Conservation (phyloP, 23 tunicate species). For the Styela clava region DNA sequence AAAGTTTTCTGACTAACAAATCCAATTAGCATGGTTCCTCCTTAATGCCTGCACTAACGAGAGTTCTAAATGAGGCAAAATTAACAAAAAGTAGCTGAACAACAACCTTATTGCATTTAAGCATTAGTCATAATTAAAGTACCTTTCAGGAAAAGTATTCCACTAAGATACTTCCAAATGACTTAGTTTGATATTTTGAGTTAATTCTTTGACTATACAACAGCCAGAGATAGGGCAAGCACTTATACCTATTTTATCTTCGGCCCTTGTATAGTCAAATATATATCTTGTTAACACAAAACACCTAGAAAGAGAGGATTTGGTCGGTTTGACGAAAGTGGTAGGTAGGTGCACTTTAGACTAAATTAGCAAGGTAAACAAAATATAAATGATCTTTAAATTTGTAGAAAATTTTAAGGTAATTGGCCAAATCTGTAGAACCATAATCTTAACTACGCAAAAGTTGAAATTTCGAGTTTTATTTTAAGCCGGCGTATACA, state of each 20-base stretch:
- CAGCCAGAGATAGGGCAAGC: too few species aligned
- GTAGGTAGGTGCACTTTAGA: background rate
- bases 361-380: background rate
- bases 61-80: background rate
- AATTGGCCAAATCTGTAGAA: background rate
- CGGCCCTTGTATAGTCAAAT: too few species aligned
- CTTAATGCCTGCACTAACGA: background rate
- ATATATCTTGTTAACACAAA: too few species aligned
- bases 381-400: background rate
- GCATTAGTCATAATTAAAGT: too few species aligned
- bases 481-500: background rate
- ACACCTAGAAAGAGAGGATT: too few species aligned
- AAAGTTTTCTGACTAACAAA: background rate
- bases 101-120: too few species aligned
- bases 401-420: background rate
- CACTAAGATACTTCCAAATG: too few species aligned
- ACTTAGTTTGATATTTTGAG: too few species aligned
- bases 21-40: background rate
- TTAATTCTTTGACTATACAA: too few species aligned
- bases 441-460: background rate
- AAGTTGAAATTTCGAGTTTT: background rate
- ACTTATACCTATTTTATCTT: too few species aligned
- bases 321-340: background rate
- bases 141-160: too few species aligned
- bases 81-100: too few species aligned